phyloP scores from a whole-genome alignment of 2,888 invertebrate species.

The Podotricha telesiphe region DNA sequence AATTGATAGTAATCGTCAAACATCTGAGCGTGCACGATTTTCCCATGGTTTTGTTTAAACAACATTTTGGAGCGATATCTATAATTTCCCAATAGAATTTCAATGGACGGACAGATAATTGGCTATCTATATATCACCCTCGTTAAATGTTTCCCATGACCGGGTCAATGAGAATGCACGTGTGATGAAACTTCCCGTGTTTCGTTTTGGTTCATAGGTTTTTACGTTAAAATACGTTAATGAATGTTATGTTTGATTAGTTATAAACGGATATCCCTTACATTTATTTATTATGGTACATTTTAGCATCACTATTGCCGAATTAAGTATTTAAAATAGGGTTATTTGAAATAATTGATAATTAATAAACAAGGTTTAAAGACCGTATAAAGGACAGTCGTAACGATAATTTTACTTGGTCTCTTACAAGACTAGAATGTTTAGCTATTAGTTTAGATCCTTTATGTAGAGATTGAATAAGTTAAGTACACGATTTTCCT shows the following conservation, averaged over 20 bases:
- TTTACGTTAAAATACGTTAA: constrained; percentile 40
- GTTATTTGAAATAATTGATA: constrained; percentile 1
- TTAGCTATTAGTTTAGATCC: not conserved
- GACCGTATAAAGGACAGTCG: not conserved
- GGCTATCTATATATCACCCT: constrained; percentile 73
- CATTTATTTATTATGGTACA: not conserved
- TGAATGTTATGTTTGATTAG: not conserved
- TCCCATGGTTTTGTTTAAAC: constrained; percentile 44
- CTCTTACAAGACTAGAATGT: not conserved
- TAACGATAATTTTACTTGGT: not conserved
- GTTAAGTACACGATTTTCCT: not conserved
- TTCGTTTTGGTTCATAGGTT: constrained; percentile 45
- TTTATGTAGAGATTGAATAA: not conserved
- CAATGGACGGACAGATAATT: constrained; percentile 69
- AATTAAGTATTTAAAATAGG: not conserved
- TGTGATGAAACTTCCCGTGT: constrained; percentile 37
- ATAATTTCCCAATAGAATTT: constrained; percentile 59
- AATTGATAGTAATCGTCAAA: constrained; percentile 19
- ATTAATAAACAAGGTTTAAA: not conserved
- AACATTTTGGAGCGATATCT: constrained; percentile 52
- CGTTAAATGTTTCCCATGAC: constrained; percentile 76
- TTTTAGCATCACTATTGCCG: not conserved
- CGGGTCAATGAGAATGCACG: constrained; percentile 51
- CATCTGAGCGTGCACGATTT: constrained; percentile 24
- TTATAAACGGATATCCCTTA: too few species aligned